Evolutionary conservation across 2,888 invertebrate genomes (phyloP).

Genomic region (Hypselothyrea guttata): DNA sequence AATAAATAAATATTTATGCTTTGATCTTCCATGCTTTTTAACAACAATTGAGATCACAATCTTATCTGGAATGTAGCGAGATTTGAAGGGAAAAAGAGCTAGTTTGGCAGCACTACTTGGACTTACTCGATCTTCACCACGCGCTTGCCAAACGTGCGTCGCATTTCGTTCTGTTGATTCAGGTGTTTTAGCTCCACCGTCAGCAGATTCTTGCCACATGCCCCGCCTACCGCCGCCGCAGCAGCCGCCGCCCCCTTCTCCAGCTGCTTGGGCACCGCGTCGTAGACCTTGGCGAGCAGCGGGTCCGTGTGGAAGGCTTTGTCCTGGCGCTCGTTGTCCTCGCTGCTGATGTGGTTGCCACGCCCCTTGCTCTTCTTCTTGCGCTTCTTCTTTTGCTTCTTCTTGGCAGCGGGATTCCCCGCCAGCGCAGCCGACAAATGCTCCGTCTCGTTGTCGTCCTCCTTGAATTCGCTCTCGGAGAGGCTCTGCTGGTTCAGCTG

Average conservation of each 20-base stretch:
- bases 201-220: slow-evolving; percentile 85
- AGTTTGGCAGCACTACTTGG: no score
- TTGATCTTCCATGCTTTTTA: no score
- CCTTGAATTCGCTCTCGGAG: slow-evolving; percentile 88
- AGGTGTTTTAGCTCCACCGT: slow-evolving; percentile 87
- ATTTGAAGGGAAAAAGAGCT: no score
- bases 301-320: slow-evolving; percentile 79
- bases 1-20: no score
- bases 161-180: slow-evolving; percentile 91
- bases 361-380: slow-evolving; percentile 84
- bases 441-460: slow-evolving; percentile 87
- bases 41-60: no score
- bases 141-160: slow-evolving; percentile 90
- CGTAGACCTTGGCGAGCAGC: slow-evolving; percentile 75
- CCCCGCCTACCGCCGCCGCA: slow-evolving; percentile 65
- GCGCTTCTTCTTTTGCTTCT: slow-evolving; percentile 86
- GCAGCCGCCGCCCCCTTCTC: slow-evolving; percentile 45
- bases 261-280: slow-evolving; percentile 56
- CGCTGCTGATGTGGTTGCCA: slow-evolving; percentile 84
- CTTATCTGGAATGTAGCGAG: no score
- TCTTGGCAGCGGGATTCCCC: slow-evolving; percentile 84
- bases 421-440: slow-evolving; percentile 83
- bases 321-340: slow-evolving; percentile 84
- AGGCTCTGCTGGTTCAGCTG: slow-evolving; percentile 86
- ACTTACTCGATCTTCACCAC: slow-evolving; percentile 87